These are phyloP conservation scores for Bufo gargarizans DNA, from an alignment of 2,113 vertebrate species.

Conservation along the genomic window DNA sequence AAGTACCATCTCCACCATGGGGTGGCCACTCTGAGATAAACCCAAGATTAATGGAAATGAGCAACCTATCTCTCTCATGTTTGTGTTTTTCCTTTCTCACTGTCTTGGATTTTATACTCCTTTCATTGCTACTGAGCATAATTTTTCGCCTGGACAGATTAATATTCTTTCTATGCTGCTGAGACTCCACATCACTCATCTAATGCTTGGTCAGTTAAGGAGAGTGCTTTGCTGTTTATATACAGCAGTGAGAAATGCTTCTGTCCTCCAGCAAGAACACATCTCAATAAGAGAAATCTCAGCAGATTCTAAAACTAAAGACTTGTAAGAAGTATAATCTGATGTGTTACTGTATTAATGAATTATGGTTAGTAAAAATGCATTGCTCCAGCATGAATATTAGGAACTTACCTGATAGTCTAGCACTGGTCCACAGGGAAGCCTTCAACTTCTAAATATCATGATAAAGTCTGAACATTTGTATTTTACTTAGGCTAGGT, in stretches of 20 bases:
- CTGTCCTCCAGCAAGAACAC: conserved; percentile 35
- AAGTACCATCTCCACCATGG: no score
- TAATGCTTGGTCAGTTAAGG: conserved; percentile 3
- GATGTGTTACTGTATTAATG: neutral
- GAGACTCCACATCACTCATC: conserved; percentile 47
- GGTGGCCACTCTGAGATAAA: no score
- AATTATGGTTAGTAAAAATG: neutral
- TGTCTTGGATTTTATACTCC: no score
- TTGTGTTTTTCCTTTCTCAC: neutral
- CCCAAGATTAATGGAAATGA: no score
- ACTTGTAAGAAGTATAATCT: neutral
- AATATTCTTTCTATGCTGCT: conserved; percentile 65
- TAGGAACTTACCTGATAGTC: neutral
- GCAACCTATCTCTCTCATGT: neutral
- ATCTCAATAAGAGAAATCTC: conserved; percentile 34
- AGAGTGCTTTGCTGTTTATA: conserved; percentile 36
- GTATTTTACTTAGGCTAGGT: no score
- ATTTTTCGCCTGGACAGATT: conserved; percentile 73
- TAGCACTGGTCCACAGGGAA: no score
- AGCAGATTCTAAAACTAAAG: conserved; percentile 12
- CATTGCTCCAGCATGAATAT: neutral
- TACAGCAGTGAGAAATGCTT: conserved; percentile 26
- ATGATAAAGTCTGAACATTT: no score
- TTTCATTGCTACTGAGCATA: conserved; percentile 73
- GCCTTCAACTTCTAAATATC: no score